Conservation (phyloP, 1,140 invertebrate genomes). For the Melipona quadrifasciata region DNA sequence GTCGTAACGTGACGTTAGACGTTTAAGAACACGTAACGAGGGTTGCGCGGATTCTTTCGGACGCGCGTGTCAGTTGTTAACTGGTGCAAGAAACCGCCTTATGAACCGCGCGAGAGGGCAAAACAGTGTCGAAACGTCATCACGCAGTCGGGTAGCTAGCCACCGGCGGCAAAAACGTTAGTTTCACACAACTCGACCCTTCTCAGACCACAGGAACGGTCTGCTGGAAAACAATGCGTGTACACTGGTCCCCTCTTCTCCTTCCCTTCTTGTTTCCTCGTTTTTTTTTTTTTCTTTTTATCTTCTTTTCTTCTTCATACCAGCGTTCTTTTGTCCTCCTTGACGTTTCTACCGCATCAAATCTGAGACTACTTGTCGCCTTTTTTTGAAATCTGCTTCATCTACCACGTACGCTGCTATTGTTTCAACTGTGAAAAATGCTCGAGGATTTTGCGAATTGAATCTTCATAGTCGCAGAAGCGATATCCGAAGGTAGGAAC, state of each 20-base stretch:
- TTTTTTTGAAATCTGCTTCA: background rate
- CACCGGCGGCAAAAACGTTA: slow-evolving; percentile 51
- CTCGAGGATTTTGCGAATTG: slow-evolving; percentile 18
- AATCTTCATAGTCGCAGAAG: background rate
- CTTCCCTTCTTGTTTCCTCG: slow-evolving; percentile 6
- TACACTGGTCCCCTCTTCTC: slow-evolving; percentile 34
- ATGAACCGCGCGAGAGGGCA: slow-evolving; percentile 45
- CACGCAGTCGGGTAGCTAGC: slow-evolving; percentile 36
- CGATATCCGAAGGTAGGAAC: background rate
- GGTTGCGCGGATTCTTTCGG: slow-evolving; percentile 57
- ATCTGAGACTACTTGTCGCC: background rate
- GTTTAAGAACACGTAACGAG: slow-evolving; percentile 15
- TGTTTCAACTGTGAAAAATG: background rate
- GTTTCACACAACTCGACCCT: slow-evolving; percentile 64
- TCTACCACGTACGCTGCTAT: too few species aligned
- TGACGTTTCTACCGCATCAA: background rate
- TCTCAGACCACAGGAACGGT: slow-evolving; percentile 58
- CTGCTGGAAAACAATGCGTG: slow-evolving; percentile 65
- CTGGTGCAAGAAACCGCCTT: slow-evolving; percentile 55
- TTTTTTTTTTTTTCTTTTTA: slow-evolving; percentile 9
- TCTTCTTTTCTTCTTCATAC: background rate
- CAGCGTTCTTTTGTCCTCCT: slow-evolving; percentile 15
- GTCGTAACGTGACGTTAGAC: slow-evolving; percentile 27
- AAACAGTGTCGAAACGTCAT: slow-evolving; percentile 58
- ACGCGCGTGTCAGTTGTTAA: slow-evolving; percentile 54